Base-by-base conservation (phyloP, 2,797 vertebrate genomes). In the Pseudotriccus pelzelni region DNA sequence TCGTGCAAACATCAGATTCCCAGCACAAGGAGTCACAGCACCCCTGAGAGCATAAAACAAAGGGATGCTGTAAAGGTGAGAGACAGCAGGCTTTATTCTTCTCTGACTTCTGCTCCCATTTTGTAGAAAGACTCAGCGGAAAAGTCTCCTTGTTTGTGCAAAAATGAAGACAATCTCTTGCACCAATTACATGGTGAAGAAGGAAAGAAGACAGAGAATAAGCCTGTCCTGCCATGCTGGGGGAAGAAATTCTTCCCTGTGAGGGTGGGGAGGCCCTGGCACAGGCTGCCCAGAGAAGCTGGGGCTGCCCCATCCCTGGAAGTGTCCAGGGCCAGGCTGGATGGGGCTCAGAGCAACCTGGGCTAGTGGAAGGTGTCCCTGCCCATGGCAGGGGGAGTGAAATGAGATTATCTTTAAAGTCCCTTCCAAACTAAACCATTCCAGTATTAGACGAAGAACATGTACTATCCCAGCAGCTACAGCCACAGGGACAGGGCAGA, bases 31-130 rank as follows among this genome's bases (percentile, higher is more conserved):
- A 92, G 49, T 86, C 96, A 82, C 81, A 80, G 74, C 39, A 82
- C 64, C 77, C 93, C 59, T 63, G 92, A 84, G 90, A 87, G 87
- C 69, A 62, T 86, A 72, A 86, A 91, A 97, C 95, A 92, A 97
- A 95, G 64, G 79, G 85, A 94, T 93, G 80, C 43, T 84, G 81
- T 59, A n/a, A 87, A 91, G 85, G 68, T 94, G 94, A 96, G 58
- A 12, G 7, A 87, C 7, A 49, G 81, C 76, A 93, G 75, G 81
- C 60, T 94, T 94, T 70, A 86, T 90, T 83, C 56, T 62, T 28
- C 78, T 43, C 47, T 82, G 75, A 94, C 52, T 93, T 64, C 41
- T 83, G 43, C 55, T 95, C 84, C 64, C 41, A 12, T 80, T 83
- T 30, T 14, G 24, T 60, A 66, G n/a, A 46, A 70, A 84, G 82